Conservation (phyloP, 2,113 vertebrate species). For the Archilochus colubris region DNA sequence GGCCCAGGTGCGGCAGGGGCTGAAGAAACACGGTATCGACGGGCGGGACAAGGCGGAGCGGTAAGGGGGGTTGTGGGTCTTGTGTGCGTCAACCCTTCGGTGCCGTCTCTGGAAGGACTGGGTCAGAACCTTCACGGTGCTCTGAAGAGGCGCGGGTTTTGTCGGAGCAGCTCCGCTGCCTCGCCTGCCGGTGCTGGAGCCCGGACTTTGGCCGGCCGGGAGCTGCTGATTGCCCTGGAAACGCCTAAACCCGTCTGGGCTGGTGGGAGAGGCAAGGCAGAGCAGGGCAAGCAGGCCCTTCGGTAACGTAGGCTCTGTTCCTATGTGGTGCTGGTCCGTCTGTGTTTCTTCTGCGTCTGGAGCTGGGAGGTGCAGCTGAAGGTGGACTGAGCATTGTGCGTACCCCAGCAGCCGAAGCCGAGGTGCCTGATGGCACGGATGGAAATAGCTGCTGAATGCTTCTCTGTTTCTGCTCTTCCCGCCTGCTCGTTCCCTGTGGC, state of each 20-base stretch:
- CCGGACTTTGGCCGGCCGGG: not conserved
- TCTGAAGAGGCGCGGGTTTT: not conserved
- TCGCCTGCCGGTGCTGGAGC: not conserved
- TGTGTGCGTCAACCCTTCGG: not conserved
- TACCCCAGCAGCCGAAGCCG: not conserved
- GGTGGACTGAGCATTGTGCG: not conserved
- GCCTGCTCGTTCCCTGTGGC: not conserved
- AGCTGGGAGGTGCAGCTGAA: not conserved
- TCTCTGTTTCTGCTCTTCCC: not conserved
- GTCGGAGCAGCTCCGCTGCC: not conserved
- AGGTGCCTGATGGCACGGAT: not conserved
- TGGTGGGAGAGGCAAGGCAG: not conserved
- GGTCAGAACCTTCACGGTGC: not conserved
- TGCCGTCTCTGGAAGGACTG: not conserved
- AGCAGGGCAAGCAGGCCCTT: not conserved
- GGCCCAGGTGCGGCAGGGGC: conserved; percentile 79
- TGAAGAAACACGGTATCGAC: conserved; percentile 82
- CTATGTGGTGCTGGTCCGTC: not conserved
- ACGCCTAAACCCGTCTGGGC: not conserved
- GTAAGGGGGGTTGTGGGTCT: conserved; percentile 53
- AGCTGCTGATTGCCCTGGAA: not conserved
- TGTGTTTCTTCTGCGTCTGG: not conserved
- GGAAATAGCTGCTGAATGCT: not conserved
- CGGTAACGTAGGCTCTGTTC: not conserved
- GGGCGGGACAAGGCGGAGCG: conserved; percentile 87